phyloP scores from a whole-genome alignment of 2,888 invertebrate species.

The Adela reaumurella region DNA sequence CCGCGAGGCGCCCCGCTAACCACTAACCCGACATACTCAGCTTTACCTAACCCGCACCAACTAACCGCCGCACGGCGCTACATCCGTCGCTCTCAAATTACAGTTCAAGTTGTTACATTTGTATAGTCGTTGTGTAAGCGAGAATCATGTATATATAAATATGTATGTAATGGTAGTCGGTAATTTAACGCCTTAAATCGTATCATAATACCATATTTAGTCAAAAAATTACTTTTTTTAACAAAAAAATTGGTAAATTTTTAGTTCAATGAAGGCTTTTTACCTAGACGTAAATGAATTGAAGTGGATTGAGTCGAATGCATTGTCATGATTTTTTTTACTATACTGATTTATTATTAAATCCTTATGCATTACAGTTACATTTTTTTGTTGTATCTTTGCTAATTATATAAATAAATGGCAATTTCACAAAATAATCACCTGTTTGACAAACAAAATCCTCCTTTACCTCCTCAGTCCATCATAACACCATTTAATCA shows the following conservation, averaged over 20 bases:
- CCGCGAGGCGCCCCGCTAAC: slow-evolving; percentile 17
- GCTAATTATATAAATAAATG: neutral
- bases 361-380: neutral
- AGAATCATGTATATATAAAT: neutral
- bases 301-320: neutral
- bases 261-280: neutral
- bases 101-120: neutral
- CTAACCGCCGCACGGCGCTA: neutral
- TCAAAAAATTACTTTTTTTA: too few species aligned
- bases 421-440: neutral
- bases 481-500: too few species aligned
- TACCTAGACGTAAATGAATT: neutral
- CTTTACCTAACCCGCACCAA: neutral
- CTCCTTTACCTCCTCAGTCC: too few species aligned
- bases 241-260: neutral
- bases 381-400: neutral
- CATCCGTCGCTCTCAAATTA: neutral
- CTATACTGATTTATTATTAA: neutral
- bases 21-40: neutral
- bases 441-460: neutral
- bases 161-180: neutral
- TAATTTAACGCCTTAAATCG: neutral
- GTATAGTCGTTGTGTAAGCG: neutral
- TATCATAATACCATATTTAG: neutral
- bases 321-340: neutral